phyloP scores from a whole-genome alignment of 2,888 invertebrate species.

The Stenodera caucasica region DNA sequence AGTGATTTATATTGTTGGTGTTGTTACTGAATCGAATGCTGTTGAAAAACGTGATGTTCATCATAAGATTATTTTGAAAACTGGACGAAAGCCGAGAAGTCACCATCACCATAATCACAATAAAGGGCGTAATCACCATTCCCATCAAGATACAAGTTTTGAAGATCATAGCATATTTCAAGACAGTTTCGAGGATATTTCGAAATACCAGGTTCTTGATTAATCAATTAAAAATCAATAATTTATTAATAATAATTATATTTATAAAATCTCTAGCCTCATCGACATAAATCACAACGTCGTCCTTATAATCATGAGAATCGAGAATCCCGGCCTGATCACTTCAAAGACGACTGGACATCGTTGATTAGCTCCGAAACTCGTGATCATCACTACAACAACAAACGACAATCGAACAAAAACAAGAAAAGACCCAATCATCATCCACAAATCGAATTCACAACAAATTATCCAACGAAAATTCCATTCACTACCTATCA shows the following conservation, averaged over 20 bases:
- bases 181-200: background rate
- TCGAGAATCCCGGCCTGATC: background rate
- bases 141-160: background rate
- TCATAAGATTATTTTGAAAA: conserved; percentile 14
- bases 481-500: background rate
- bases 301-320: background rate
- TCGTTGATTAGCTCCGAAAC: background rate
- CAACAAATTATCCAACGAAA: conserved; percentile 4
- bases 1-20: background rate
- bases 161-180: background rate
- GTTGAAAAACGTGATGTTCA: conserved; percentile 14
- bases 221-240: background rate
- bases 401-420: background rate
- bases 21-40: background rate
- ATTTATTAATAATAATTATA: background rate
- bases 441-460: conserved; percentile 9
- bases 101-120: conserved; percentile 1
- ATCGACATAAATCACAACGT: conserved; percentile 6
- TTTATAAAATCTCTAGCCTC: background rate
- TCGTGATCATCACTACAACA: background rate
- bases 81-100: conserved; percentile 3
- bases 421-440: background rate
- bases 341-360: background rate
- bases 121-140: background rate
- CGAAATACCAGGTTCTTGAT: background rate